phyloP scores from a whole-genome alignment of 2,113 vertebrate genomes.

The Actenoides hombroni region DNA sequence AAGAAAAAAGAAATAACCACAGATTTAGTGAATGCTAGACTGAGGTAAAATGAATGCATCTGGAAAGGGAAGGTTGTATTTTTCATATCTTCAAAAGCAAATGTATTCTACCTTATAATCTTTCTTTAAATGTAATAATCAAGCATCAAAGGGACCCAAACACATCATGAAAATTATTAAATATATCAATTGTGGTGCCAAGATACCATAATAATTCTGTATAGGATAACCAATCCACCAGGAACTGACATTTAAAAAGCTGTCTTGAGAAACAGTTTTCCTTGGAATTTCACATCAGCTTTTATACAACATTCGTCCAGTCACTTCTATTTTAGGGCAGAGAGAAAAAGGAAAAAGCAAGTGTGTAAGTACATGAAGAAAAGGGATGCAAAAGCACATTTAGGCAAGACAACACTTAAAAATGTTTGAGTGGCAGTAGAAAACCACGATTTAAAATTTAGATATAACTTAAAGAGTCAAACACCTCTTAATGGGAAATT shows the following conservation, averaged over 20 bases:
- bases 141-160: constrained; percentile 44
- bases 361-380: not conserved
- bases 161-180: constrained; percentile 38
- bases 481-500: not conserved
- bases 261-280: not conserved
- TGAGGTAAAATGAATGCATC: constrained; percentile 14
- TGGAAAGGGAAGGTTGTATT: not conserved
- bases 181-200: constrained; percentile 5
- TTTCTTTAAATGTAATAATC: constrained; percentile 45
- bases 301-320: not conserved
- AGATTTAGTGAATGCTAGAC: not conserved
- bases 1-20: constrained; percentile 14
- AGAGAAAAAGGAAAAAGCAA: not conserved
- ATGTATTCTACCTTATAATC: constrained; percentile 39
- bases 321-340: not conserved
- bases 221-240: not conserved
- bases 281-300: not conserved
- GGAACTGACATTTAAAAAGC: not conserved
- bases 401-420: not conserved
- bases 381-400: not conserved
- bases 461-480: not conserved
- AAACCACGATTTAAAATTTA: not conserved
- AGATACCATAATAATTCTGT: constrained; percentile 14
- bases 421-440: not conserved
- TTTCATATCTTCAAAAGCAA: constrained; percentile 8